Evolutionary conservation across 2,888 invertebrate species (phyloP).

Genomic region (Geophilus truncorum): DNA sequence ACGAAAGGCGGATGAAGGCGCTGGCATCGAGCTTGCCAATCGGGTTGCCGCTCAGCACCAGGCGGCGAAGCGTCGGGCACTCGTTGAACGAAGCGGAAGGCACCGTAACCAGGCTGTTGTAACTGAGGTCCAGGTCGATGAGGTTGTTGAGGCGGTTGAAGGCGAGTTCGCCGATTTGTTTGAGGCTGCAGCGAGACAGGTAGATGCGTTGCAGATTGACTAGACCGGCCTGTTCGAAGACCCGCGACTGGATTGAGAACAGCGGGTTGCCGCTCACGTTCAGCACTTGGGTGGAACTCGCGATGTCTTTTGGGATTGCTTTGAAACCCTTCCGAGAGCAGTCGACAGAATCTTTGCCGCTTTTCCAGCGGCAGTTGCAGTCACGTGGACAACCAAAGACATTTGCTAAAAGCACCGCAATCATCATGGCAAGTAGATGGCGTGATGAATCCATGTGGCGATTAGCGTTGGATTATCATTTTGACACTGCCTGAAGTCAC

Average conservation of each 20-base stretch:
- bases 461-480: too few relatives aligned
- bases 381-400: slow-evolving; percentile 62
- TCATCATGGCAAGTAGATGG: background rate
- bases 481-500: too few relatives aligned
- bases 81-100: slow-evolving; percentile 74
- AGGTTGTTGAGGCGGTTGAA: slow-evolving; percentile 69
- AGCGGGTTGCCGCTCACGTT: slow-evolving; percentile 83
- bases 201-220: slow-evolving; percentile 82
- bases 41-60: slow-evolving; percentile 74
- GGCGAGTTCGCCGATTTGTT: slow-evolving; percentile 48
- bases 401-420: background rate
- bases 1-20: slow-evolving; percentile 66
- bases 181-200: slow-evolving; percentile 74
- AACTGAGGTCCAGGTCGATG: slow-evolving; percentile 79
- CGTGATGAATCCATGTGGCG: too few relatives aligned
- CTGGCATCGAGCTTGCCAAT: slow-evolving; percentile 58
- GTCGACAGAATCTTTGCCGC: slow-evolving; percentile 84
- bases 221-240: slow-evolving; percentile 72
- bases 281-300: slow-evolving; percentile 82
- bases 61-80: slow-evolving; percentile 74
- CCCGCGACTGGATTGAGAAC: slow-evolving; percentile 72
- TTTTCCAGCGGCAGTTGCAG: slow-evolving; percentile 87
- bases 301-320: slow-evolving; percentile 60
- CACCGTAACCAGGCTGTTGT: slow-evolving; percentile 69
- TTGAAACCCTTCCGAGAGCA: slow-evolving; percentile 69